These are phyloP conservation scores for Todus mexicanus DNA, from an alignment of 2,797 vertebrate species.

Conservation along the genomic window DNA sequence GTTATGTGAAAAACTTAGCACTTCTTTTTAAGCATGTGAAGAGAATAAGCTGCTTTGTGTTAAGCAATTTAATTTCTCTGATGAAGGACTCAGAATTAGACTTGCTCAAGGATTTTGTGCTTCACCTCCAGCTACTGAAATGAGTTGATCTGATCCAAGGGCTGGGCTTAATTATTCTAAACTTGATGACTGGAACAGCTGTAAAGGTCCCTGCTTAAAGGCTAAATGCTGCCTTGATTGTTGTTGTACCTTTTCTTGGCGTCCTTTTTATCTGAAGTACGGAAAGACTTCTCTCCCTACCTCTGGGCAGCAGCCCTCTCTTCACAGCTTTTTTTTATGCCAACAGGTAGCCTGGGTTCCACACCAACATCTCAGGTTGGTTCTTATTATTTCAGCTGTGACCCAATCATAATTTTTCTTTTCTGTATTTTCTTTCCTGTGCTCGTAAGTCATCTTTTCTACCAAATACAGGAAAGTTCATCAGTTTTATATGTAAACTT, in stretches of 20 bases:
- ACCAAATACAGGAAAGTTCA: neutral
- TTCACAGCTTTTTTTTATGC: neutral
- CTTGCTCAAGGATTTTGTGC: neutral
- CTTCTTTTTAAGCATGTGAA: neutral
- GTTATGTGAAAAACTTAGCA: neutral
- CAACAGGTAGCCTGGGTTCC: neutral
- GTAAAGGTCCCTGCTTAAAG: neutral
- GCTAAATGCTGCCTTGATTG: neutral
- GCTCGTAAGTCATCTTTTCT: neutral
- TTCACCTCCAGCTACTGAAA: neutral
- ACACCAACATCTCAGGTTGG: neutral
- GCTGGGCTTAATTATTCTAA: neutral
- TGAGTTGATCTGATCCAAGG: neutral
- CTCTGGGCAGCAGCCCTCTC: neutral
- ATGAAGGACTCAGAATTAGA: neutral
- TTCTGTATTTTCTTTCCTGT: neutral
- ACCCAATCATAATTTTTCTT: neutral
- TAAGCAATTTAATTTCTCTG: neutral
- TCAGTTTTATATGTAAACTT: neutral
- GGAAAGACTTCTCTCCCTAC: neutral
- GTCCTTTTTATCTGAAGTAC: neutral
- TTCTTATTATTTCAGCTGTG: neutral
- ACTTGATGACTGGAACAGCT: neutral
- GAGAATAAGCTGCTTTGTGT: neutral
- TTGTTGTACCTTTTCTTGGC: neutral